phyloP scores from a whole-genome alignment of 1,140 invertebrate species.

The Pemphigus obesinymphae region DNA sequence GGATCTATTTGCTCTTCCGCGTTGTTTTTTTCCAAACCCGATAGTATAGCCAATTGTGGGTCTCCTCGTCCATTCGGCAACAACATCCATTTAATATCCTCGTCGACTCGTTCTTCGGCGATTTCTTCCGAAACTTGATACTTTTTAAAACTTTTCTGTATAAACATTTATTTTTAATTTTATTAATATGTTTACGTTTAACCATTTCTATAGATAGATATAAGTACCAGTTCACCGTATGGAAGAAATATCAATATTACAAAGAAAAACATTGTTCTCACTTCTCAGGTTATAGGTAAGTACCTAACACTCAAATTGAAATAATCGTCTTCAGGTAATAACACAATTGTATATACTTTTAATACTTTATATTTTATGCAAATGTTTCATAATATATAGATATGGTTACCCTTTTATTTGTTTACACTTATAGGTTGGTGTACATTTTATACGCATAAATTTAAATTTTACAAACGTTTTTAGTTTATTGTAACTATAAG shows the following conservation, averaged over 20 bases:
- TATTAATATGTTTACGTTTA: not conserved
- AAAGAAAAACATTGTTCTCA: not conserved
- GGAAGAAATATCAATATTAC: constrained; percentile 11
- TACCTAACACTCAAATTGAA: not conserved
- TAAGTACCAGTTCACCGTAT: not conserved
- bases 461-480: not conserved
- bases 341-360: not conserved
- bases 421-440: not conserved
- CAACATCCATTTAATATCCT: constrained; percentile 56
- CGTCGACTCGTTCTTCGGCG: constrained; percentile 28
- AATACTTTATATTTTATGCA: constrained; percentile 17
- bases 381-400: constrained; percentile 4
- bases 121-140: constrained; percentile 41
- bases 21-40: constrained; percentile 45
- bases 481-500: not conserved
- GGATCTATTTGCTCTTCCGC: not conserved
- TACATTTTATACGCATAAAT: not conserved
- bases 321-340: not conserved
- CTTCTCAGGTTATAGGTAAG: no score
- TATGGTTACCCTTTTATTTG: constrained; percentile 7
- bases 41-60: constrained; percentile 56
- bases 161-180: not conserved
- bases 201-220: not conserved
- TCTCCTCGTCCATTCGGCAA: constrained; percentile 61
- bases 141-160: constrained; percentile 24